phyloP scores from a whole-genome alignment of 1,140 invertebrate genomes.

The Ceratitis capitata region DNA sequence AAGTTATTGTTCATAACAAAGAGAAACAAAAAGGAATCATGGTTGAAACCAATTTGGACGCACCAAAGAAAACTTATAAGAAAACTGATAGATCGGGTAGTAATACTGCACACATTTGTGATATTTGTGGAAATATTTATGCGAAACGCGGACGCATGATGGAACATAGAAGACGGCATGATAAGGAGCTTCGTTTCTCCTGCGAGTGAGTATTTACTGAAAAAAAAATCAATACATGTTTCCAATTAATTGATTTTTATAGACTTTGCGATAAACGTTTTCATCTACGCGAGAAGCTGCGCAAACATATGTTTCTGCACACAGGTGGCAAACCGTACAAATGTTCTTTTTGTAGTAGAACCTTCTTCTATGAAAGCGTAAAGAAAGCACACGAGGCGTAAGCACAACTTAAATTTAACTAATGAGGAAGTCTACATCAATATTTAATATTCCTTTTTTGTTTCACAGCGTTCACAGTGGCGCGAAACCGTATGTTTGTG shows the following conservation, averaged over 20 bases:
- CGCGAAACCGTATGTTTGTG: slow-evolving; percentile 60
- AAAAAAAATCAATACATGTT: not conserved
- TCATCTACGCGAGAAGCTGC: slow-evolving; percentile 56
- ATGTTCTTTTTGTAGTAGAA: slow-evolving; percentile 58
- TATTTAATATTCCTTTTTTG: slow-evolving; percentile 6
- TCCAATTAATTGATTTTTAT: not conserved
- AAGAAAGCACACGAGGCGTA: slow-evolving; percentile 59
- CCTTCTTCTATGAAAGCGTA: slow-evolving; percentile 62
- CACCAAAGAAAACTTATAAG: not conserved
- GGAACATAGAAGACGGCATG: slow-evolving; percentile 58
- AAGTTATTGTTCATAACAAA: not conserved
- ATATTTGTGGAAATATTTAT: slow-evolving; percentile 61
- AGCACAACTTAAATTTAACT: slow-evolving; percentile 33
- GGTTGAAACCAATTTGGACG: not conserved
- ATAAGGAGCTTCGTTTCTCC: slow-evolving; percentile 52
- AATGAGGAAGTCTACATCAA: not conserved
- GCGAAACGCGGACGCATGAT: slow-evolving; percentile 59
- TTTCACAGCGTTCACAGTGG: slow-evolving; percentile 55
- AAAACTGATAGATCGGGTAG: slow-evolving; percentile 29
- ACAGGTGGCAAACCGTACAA: slow-evolving; percentile 60
- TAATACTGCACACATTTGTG: slow-evolving; percentile 54
- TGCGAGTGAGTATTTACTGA: slow-evolving; percentile 56
- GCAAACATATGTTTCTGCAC: slow-evolving; percentile 62
- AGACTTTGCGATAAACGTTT: slow-evolving; percentile 60
- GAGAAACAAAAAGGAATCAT: not conserved